A percentile compares a stretch with the other conserved stretches of the same genome.
Conservation (phyloP, 2,797 vertebrate genomes). For the Chanos chanos region DNA sequence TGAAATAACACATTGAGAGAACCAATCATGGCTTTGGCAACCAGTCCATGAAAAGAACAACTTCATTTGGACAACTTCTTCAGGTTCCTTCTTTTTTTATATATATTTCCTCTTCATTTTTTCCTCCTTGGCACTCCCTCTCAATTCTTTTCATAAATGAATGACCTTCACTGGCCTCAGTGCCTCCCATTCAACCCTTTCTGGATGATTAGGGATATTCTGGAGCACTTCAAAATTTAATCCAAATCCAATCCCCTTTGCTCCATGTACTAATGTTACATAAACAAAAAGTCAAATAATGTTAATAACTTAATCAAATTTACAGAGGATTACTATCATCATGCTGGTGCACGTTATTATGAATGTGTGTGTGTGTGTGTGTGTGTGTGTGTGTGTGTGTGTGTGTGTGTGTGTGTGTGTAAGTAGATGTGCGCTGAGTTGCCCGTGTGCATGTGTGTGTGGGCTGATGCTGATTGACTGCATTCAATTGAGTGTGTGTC, state of each 20-base stretch:
- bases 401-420: background rate
- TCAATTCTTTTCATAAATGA: slow-evolving; percentile 26
- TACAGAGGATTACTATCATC: background rate
- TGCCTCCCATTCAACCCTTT: slow-evolving; percentile 32
- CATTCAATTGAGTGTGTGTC: slow-evolving; percentile 32
- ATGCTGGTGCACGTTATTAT: background rate
- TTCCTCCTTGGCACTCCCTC: slow-evolving; percentile 29
- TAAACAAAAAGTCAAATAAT: slow-evolving; percentile 24
- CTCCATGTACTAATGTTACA: slow-evolving; percentile 27
- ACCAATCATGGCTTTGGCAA: slow-evolving; percentile 46
- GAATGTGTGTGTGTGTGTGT: background rate
- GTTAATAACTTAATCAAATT: too few species aligned
- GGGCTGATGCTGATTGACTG: too few species aligned
- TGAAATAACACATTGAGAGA: slow-evolving; percentile 51
- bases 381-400: slow-evolving; percentile 17
- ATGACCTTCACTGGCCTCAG: slow-evolving; percentile 14
- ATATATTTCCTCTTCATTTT: slow-evolving; percentile 26
- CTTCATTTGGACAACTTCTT: slow-evolving; percentile 31
- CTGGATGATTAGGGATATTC: slow-evolving; percentile 28
- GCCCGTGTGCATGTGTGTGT: slow-evolving; percentile 1
- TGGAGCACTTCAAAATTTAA: slow-evolving; percentile 12
- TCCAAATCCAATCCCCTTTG: slow-evolving; percentile 31
- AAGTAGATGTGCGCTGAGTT: background rate
- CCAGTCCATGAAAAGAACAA: slow-evolving; percentile 42
- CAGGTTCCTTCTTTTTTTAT: background rate